Evolutionary conservation across 1,140 invertebrate species (phyloP).

Genomic region (Pristionchus pacificus): DNA sequence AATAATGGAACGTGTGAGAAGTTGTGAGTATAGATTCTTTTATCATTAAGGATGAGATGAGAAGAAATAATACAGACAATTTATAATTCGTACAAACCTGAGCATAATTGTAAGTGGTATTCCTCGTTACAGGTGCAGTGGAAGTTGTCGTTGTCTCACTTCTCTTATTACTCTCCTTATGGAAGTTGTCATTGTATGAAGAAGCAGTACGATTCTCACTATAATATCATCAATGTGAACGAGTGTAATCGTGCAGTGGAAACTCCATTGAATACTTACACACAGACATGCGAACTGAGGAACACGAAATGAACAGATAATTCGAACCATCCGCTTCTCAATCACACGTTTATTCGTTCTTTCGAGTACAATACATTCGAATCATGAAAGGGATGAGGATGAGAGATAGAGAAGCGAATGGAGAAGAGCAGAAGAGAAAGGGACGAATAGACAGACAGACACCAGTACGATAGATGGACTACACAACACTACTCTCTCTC

Average conservation of each 20-base stretch:
- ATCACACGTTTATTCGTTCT: too few species aligned
- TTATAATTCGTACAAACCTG: constrained; percentile 6
- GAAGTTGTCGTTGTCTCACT: constrained; percentile 25
- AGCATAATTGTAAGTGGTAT: constrained; percentile 26
- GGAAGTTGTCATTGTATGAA: not conserved
- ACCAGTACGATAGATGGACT: too few species aligned
- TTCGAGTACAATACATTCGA: too few species aligned
- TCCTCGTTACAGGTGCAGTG: constrained; percentile 19
- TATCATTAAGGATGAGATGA: not conserved
- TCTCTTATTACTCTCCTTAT: not conserved
- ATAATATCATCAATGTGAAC: not conserved
- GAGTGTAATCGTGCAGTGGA: constrained; percentile 11
- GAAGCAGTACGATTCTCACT: constrained; percentile 1
- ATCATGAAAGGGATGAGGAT: too few species aligned
- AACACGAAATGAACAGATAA: too few species aligned
- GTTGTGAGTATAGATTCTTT: too few species aligned
- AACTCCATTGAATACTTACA: not conserved
- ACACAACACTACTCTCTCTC: too few species aligned
- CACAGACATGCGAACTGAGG: not conserved
- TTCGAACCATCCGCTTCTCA: too few species aligned
- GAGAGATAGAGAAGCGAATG: too few species aligned
- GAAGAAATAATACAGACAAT: too few species aligned
- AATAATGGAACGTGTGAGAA: not conserved
- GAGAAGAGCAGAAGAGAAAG: too few species aligned
- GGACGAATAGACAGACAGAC: too few species aligned